Base-by-base conservation (phyloP, 2,113 vertebrate species). In the Anhinga anhinga region DNA sequence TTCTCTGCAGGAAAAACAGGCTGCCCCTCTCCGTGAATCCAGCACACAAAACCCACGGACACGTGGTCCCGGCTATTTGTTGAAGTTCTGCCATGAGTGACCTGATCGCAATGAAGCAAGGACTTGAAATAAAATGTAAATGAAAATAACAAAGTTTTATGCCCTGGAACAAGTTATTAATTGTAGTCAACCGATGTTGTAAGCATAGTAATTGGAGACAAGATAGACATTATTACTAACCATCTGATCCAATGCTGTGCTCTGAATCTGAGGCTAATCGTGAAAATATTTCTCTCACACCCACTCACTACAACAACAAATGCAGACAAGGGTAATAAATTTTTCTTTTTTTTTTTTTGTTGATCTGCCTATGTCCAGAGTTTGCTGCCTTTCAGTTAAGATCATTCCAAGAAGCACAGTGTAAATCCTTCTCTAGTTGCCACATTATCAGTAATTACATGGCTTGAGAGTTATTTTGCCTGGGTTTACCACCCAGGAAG, bases 201-300 rank as follows among this genome's bases (percentile, higher is more conserved):
- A 94, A 94, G 73, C 66, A 58, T 12, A 91, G 66, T 85, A 91
- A 95, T 70, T 72, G 62, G 34, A 96, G 42, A 87, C 56, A 88
- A 89, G 81, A 94, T n/a, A 80, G 86, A 93, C 66, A 50, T 66
- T 87, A 87, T 89, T 95, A 91, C 45, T 76, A 88, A 93, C 44
- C 62, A 85, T 91, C 70, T 93, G 73, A 94, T 93, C 58, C 67
- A 89, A 36, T 13, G 40, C 50, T 2, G 2, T 91, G 78, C 81
- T 45, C 74, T 73, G n/a, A 94, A 95, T 91, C 83, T 77, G 78
- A 93, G 55, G n/a, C 53, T 91, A 93, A 95, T 93, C 81, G 82
- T 59, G 78, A 94, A 95, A 97, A 66, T 93, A 89, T 94, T 95
- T 95, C 89, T 95, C 94, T 95, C 95, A 95, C 93, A 96, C 86